These are phyloP conservation scores for Exocentrus adspersus DNA, from an alignment of 2,888 invertebrate species.

Conservation along the genomic window DNA sequence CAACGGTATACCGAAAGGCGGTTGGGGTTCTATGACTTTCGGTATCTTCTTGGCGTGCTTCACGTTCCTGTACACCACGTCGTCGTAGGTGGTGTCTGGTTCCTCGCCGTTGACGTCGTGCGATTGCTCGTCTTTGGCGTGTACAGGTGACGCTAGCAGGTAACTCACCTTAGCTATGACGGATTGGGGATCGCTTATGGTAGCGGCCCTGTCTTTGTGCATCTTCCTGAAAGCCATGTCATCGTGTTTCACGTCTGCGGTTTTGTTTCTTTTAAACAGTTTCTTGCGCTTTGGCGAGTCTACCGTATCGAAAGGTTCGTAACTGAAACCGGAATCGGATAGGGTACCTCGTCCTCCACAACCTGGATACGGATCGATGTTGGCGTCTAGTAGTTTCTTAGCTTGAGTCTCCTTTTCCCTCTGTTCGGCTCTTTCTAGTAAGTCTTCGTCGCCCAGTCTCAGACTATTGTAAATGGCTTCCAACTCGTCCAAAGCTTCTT, in stretches of 20 bases:
- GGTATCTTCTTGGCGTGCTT: constrained; percentile 79
- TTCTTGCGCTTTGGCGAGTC: constrained; percentile 56
- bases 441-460: constrained; percentile 84
- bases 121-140: constrained; percentile 61
- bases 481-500: constrained; percentile 88
- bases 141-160: constrained; percentile 75
- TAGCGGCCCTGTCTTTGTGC: constrained; percentile 69
- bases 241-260: constrained; percentile 76
- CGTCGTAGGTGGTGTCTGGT: constrained; percentile 85
- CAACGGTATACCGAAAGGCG: constrained; percentile 90
- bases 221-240: constrained; percentile 84
- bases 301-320: constrained; percentile 58
- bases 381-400: constrained; percentile 50
- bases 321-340: constrained; percentile 62
- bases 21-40: constrained; percentile 82
- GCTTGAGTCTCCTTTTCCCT: constrained; percentile 67
- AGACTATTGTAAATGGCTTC: constrained; percentile 92
- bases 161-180: constrained; percentile 71
- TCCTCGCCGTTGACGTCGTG: constrained; percentile 65
- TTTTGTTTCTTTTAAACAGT: constrained; percentile 60
- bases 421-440: constrained; percentile 81
- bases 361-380: constrained; percentile 48
- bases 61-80: constrained; percentile 84
- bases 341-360: constrained; percentile 56
- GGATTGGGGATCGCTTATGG: constrained; percentile 64